Evolutionary conservation across 2,113 vertebrate species (phyloP).

Genomic region (Dermatemys mawii): DNA sequence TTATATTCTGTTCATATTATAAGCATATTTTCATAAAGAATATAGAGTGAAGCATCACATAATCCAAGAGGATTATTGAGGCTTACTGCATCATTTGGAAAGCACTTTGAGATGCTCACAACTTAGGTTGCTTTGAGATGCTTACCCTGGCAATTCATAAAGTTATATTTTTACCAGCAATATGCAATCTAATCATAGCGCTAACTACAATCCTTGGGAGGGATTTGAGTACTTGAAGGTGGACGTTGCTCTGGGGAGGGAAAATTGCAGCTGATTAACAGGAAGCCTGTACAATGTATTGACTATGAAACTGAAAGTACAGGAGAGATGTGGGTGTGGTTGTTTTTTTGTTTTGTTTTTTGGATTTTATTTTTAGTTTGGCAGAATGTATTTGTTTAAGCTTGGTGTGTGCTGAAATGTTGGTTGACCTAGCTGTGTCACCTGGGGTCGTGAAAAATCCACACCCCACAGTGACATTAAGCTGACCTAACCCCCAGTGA

Average conservation of each 20-base stretch:
- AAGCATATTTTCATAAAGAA: no score
- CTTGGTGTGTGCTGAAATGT: not conserved
- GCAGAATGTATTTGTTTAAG: not conserved
- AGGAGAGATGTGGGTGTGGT: not conserved
- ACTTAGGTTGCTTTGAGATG: not conserved
- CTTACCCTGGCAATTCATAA: not conserved
- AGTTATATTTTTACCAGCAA: not conserved
- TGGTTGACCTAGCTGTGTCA: not conserved
- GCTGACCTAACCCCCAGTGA: no score
- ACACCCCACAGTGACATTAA: not conserved
- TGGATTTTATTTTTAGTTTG: not conserved
- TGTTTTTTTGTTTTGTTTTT: not conserved
- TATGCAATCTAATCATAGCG: fast-evolving
- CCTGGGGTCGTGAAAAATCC: not conserved
- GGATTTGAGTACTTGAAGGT: not conserved
- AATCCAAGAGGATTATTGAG: not conserved
- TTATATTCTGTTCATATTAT: no score
- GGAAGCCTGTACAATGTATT: not conserved
- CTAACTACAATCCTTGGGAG: not conserved
- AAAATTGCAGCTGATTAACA: not conserved
- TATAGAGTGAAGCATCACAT: no score
- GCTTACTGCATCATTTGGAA: not conserved
- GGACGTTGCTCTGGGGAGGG: not conserved
- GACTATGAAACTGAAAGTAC: not conserved
- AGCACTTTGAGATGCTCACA: not conserved